Evolutionary conservation across 2,113 vertebrate genomes (phyloP).

Genomic region (Cnemophilus loriae): DNA sequence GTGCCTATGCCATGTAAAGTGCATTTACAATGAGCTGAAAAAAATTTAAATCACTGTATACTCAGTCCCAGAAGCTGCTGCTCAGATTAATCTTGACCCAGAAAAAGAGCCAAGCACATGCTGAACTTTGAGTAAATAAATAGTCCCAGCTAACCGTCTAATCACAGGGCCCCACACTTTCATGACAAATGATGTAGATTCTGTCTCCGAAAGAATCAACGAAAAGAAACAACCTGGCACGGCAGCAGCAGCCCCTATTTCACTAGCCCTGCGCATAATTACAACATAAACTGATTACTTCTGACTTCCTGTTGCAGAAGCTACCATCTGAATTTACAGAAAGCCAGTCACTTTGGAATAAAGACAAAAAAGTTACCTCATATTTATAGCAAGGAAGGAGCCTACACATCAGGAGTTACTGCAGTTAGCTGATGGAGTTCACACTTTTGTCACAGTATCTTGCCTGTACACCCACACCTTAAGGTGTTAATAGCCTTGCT

Average conservation of each 20-base stretch:
- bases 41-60: neutral
- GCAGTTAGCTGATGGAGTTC: neutral
- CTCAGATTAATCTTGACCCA: neutral
- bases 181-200: neutral
- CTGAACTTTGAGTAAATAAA: neutral
- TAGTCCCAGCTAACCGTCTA: neutral
- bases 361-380: neutral
- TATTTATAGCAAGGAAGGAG: neutral
- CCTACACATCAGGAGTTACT: neutral
- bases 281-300: neutral
- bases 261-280: neutral
- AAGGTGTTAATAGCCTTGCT: neutral
- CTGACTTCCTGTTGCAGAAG: neutral
- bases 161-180: neutral
- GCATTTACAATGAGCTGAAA: neutral
- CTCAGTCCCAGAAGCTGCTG: neutral
- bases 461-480: neutral
- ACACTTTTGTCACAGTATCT: neutral
- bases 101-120: neutral
- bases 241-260: neutral
- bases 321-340: neutral
- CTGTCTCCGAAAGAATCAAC: neutral
- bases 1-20: neutral
- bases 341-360: neutral
- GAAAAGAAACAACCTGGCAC: fast-evolving